Evolutionary conservation across 2,888 invertebrate species (phyloP).

Genomic region (Lutraria lutraria): DNA sequence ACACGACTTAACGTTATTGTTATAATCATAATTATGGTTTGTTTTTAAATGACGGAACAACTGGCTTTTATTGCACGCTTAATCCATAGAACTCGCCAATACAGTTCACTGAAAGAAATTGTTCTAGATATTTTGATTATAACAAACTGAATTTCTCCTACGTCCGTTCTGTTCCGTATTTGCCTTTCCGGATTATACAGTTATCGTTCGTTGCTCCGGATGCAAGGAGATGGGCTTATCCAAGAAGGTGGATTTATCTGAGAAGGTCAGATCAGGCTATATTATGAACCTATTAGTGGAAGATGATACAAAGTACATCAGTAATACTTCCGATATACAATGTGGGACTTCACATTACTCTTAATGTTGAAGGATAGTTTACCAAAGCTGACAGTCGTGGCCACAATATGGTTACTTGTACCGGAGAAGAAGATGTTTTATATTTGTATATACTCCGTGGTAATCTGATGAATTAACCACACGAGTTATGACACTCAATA

Average conservation of each 20-base stretch:
- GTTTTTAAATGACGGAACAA: not conserved
- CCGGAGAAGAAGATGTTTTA: not conserved
- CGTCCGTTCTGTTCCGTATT: too few relatives aligned
- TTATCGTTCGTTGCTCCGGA: too few relatives aligned
- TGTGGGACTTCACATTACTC: not conserved
- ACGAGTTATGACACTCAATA: not conserved
- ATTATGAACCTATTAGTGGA: too few relatives aligned
- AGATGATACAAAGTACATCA: not conserved
- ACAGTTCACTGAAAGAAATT: too few relatives aligned
- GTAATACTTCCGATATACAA: not conserved
- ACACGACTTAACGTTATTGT: not conserved
- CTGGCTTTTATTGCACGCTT: too few relatives aligned
- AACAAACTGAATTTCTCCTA: too few relatives aligned
- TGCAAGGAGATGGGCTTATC: too few relatives aligned
- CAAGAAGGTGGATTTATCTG: too few relatives aligned
- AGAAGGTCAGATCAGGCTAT: too few relatives aligned
- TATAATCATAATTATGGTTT: not conserved
- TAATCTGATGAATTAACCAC: slow-evolving; percentile 6
- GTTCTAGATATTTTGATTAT: too few relatives aligned
- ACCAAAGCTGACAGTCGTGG: not conserved
- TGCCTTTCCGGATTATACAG: too few relatives aligned
- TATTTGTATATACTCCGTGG: not conserved
- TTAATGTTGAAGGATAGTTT: not conserved
- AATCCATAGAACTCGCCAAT: too few relatives aligned
- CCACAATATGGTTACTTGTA: slow-evolving; percentile 2